Evolutionary conservation across 2,888 invertebrate genomes (phyloP).

Genomic region (Cheilosia vulpina): DNA sequence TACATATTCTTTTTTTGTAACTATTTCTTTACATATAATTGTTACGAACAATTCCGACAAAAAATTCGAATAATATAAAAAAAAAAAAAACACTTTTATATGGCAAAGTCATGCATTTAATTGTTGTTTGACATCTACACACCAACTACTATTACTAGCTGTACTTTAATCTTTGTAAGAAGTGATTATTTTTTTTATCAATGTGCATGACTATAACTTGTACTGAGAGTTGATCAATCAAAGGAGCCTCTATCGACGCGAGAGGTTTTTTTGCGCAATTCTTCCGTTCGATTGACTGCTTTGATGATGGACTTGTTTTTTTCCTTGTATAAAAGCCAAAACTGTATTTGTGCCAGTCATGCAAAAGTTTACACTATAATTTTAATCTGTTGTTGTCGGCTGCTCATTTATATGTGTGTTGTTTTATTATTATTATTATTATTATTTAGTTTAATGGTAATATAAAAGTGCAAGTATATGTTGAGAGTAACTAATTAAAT

Average conservation of each 20-base stretch:
- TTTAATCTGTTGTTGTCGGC: conserved; percentile 66
- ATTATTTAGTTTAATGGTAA: conserved; percentile 60
- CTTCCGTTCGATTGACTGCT: conserved; percentile 22
- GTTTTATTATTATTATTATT: conserved; percentile 54
- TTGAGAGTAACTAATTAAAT: conserved; percentile 38
- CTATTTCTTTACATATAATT: conserved; percentile 19
- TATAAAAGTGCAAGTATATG: conserved; percentile 46
- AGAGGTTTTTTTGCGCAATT: not conserved
- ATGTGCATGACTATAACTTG: conserved; percentile 54
- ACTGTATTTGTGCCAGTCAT: conserved; percentile 60
- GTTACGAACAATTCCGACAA: conserved; percentile 3
- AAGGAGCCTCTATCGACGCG: not conserved
- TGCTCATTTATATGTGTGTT: conserved; percentile 67
- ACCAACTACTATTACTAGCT: conserved; percentile 23
- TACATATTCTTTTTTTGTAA: conserved; percentile 6
- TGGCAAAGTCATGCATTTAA: conserved; percentile 61
- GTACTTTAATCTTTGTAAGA: conserved; percentile 27
- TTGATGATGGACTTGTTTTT: conserved; percentile 31
- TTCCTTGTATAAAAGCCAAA: conserved; percentile 50
- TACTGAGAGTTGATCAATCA: conserved; percentile 30
- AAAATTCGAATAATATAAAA: conserved; percentile 7
- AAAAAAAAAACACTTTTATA: conserved; percentile 36
- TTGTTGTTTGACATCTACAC: conserved; percentile 46
- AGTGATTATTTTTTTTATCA: conserved; percentile 10
- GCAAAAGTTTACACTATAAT: conserved; percentile 49